These are phyloP conservation scores for Sander lucioperca DNA, from an alignment of 2,113 vertebrate species.

Conservation along the genomic window DNA sequence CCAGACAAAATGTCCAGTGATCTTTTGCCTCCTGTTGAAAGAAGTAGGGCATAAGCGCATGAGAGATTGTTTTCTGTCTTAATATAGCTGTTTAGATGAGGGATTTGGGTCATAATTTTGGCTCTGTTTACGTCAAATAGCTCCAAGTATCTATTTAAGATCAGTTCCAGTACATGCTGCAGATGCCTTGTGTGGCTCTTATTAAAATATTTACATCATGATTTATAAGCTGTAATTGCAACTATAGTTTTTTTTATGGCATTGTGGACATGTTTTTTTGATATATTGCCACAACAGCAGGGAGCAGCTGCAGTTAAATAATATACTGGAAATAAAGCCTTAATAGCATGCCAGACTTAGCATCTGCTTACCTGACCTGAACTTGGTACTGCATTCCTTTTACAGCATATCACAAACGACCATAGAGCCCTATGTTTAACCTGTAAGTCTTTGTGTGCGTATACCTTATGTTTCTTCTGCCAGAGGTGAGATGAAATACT, in stretches of 20 bases:
- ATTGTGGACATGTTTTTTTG: background rate
- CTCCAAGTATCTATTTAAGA: conserved; percentile 5
- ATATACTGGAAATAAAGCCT: conserved; percentile 9
- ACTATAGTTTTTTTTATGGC: conserved; percentile 19
- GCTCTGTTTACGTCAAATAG: conserved; percentile 17
- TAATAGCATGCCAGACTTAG: background rate
- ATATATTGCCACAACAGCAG: conserved; percentile 10
- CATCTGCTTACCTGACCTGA: conserved; percentile 19
- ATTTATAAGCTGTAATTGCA: conserved; percentile 28
- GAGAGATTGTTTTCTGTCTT: conserved; percentile 12
- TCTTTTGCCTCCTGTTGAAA: conserved; percentile 22
- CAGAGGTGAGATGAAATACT: conserved; percentile 3
- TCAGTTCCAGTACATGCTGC: conserved; percentile 19
- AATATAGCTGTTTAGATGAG: conserved; percentile 26
- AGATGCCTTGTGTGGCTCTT: conserved; percentile 10
- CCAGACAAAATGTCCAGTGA: background rate
- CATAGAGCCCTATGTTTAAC: conserved; percentile 1
- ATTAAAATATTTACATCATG: conserved; percentile 27
- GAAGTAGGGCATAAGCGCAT: background rate
- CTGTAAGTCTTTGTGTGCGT: conserved; percentile 12
- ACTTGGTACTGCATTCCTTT: background rate
- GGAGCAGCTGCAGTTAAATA: background rate
- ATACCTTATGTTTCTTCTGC: conserved; percentile 12
- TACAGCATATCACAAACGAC: conserved; percentile 13
- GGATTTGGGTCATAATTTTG: conserved; percentile 17